Evolutionary conservation across 2,888 invertebrate genomes (phyloP).

Genomic region (Elysia crispata): DNA sequence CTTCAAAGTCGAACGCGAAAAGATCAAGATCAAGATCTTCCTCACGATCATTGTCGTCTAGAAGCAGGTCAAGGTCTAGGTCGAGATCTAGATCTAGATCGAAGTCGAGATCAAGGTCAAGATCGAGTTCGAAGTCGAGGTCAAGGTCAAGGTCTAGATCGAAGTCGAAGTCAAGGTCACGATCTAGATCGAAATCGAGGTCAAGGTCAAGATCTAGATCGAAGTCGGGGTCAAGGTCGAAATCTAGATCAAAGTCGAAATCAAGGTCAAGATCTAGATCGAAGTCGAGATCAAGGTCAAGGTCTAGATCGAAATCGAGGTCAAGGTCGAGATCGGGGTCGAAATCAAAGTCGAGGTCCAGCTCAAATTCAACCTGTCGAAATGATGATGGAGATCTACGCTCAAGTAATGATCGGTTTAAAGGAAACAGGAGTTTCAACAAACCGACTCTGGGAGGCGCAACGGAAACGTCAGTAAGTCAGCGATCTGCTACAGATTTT

Average conservation of each 20-base stretch:
- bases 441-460: no score
- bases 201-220: neutral
- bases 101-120: neutral
- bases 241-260: neutral
- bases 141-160: neutral
- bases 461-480: no score
- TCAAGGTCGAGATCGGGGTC: no score
- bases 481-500: no score
- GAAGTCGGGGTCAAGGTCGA: neutral
- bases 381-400: no score
- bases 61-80: neutral
- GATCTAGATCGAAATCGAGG: neutral
- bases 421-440: no score
- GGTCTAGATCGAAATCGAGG: neutral
- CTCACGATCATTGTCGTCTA: no score
- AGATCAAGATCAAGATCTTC: neutral
- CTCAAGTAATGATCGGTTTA: no score
- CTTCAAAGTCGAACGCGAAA: neutral
- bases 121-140: neutral
- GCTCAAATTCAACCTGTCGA: no score
- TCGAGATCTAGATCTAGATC: neutral
- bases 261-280: neutral
- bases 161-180: neutral
- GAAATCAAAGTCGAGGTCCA: no score
- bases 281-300: neutral